Percentiles rank a stretch among this genome's conserved stretches.
phyloP scores from a whole-genome alignment of 2,113 vertebrate genomes.

The Corythoichthys haematopterus region DNA sequence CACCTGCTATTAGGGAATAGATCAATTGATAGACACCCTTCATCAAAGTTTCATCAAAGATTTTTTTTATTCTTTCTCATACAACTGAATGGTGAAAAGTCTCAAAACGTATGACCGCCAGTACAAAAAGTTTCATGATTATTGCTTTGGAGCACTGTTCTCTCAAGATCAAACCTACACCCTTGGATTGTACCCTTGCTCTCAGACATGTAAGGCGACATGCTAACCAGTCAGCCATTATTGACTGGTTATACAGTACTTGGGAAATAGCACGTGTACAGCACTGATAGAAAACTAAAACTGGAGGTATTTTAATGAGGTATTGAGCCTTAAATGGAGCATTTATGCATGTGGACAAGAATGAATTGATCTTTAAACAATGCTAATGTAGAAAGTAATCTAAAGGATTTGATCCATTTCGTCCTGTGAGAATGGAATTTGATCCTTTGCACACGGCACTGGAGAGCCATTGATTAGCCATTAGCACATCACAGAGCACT shows the following conservation, averaged over 20 bases:
- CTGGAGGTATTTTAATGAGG: neutral
- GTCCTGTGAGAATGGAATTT: slow-evolving; percentile 2
- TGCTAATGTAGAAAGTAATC: neutral
- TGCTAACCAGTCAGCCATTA: neutral
- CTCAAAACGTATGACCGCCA: too few relatives aligned
- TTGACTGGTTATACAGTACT: neutral
- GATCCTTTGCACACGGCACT: neutral
- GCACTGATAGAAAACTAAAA: neutral
- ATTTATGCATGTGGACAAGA: neutral
- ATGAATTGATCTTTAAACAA: neutral
- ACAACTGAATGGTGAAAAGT: too few relatives aligned
- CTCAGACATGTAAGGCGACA: too few relatives aligned
- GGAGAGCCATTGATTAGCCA: neutral
- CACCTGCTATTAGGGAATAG: too few relatives aligned
- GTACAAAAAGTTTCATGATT: too few relatives aligned
- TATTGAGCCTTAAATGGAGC: neutral
- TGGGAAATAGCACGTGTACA: neutral
- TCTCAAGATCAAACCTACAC: too few relatives aligned
- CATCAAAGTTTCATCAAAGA: too few relatives aligned
- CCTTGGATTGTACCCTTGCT: too few relatives aligned
- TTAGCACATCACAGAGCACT: slow-evolving; percentile 4
- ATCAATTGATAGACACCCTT: too few relatives aligned
- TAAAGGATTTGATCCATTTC: neutral
- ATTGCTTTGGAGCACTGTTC: too few relatives aligned
- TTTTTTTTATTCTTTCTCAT: too few relatives aligned